phyloP scores from a whole-genome alignment of 2,113 vertebrate genomes.

The Mesembrinibis cayennensis region DNA sequence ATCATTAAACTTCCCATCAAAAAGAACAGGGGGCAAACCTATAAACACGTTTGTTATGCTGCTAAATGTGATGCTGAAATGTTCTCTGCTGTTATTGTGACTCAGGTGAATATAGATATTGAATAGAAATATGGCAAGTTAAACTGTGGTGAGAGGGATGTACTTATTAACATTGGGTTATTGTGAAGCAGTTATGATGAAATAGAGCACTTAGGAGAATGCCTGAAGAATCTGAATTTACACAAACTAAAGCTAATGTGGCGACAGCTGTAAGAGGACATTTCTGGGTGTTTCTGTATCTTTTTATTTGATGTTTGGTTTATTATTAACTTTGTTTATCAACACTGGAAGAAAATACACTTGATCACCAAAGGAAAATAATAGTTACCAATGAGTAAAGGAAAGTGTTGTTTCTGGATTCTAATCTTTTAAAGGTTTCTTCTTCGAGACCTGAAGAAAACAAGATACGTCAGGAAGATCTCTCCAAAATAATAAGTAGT shows the following conservation, averaged over 20 bases:
- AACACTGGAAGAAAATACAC: background rate
- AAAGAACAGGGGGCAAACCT: background rate
- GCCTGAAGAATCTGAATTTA: background rate
- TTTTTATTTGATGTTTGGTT: background rate
- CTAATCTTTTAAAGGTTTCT: constrained; percentile 81
- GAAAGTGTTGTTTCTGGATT: background rate
- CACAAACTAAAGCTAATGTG: background rate
- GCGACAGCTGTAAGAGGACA: background rate
- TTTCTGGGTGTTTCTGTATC: background rate
- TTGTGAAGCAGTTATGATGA: background rate
- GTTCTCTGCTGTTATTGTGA: background rate
- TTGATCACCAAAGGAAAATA: background rate
- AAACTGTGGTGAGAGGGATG: background rate
- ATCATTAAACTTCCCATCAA: background rate
- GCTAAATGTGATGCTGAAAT: background rate
- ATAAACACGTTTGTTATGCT: background rate
- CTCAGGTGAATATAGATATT: background rate
- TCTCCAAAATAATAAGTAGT: constrained; percentile 88
- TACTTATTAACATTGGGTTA: background rate
- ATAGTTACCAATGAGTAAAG: background rate
- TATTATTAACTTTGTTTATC: background rate
- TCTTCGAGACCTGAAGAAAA: constrained; percentile 89
- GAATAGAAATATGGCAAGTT: background rate
- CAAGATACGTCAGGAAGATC: constrained; percentile 90
- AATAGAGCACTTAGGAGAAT: background rate